These are phyloP conservation scores for Liasis olivaceus DNA, from an alignment of 2,797 vertebrate species.

Conservation along the genomic window DNA sequence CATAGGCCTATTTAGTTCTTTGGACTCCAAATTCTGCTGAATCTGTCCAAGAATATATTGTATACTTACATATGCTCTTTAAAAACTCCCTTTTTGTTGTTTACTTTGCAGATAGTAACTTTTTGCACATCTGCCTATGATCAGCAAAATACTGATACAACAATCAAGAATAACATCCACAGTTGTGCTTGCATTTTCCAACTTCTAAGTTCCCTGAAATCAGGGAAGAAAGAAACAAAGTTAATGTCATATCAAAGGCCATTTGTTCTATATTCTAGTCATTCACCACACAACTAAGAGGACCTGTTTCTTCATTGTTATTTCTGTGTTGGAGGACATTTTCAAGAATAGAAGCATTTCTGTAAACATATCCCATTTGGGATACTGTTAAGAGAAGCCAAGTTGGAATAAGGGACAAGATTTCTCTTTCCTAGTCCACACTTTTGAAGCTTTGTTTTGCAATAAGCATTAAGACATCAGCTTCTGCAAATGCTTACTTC, in stretches of 20 bases:
- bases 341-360: not conserved
- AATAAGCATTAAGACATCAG: not conserved
- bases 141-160: not conserved
- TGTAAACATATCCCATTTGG: conserved; percentile 9
- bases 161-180: conserved; percentile 18
- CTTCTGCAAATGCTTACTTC: conserved; percentile 4
- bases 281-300: not conserved
- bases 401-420: conserved; percentile 13
- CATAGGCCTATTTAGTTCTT: not conserved
- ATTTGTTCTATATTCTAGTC: conserved; percentile 15
- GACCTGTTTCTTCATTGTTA: conserved; percentile 49
- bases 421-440: not conserved
- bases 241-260: conserved; percentile 5
- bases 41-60: not conserved
- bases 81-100: conserved; percentile 27
- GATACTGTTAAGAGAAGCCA: conserved; percentile 5
- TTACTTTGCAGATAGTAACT: conserved; percentile 60
- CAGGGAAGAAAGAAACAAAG: conserved; percentile 30
- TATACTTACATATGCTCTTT: not conserved
- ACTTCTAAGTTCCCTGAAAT: conserved; percentile 23
- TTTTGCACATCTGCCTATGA: not conserved
- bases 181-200: conserved; percentile 6
- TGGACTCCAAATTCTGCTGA: not conserved
- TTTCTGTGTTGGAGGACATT: conserved; percentile 29
- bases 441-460: conserved; percentile 16